A percentile compares a stretch with the other conserved stretches of the same genome.
These are phyloP conservation scores for Falco cherrug DNA, from an alignment of 2,797 vertebrate species.

Conservation along the genomic window DNA sequence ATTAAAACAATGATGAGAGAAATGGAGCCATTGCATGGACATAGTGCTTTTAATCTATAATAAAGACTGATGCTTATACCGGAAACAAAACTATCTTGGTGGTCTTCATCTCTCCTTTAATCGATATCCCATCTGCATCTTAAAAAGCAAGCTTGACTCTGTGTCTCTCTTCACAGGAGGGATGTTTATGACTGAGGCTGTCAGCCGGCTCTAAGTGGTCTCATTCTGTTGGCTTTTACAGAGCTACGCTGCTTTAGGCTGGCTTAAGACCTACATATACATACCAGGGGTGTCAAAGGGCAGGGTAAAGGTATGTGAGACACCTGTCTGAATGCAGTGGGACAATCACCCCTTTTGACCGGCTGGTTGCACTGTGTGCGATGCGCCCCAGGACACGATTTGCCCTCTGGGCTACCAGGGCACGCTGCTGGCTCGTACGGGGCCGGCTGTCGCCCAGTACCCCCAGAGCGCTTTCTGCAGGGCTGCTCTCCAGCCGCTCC, in stretches of 20 bases:
- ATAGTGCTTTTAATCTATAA: neutral
- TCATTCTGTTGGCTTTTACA: neutral
- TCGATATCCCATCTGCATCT: neutral
- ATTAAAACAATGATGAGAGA: conserved; percentile 41
- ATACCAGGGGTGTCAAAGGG: neutral
- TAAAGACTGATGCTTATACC: neutral
- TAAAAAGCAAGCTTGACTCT: neutral
- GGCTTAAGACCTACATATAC: neutral
- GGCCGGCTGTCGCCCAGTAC: no score
- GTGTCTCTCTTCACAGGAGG: neutral
- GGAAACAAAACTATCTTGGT: conserved; percentile 1
- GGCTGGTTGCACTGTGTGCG: accelerated
- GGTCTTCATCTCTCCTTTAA: conserved; percentile 17
- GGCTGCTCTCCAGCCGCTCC: neutral
- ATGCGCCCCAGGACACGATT: neutral
- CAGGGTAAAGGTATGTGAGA: neutral
- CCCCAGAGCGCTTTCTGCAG: neutral
- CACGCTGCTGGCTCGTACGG: no score
- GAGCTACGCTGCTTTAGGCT: neutral
- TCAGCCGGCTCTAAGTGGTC: neutral
- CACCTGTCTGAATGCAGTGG: conserved; percentile 1
- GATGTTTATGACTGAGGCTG: neutral
- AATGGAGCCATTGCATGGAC: neutral
- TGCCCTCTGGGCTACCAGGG: neutral
- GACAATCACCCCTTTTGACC: neutral